A percentile compares a stretch with the other conserved stretches of the same genome.
Conservation (phyloP, 2,888 invertebrate genomes). For the Nysson spinosus region DNA sequence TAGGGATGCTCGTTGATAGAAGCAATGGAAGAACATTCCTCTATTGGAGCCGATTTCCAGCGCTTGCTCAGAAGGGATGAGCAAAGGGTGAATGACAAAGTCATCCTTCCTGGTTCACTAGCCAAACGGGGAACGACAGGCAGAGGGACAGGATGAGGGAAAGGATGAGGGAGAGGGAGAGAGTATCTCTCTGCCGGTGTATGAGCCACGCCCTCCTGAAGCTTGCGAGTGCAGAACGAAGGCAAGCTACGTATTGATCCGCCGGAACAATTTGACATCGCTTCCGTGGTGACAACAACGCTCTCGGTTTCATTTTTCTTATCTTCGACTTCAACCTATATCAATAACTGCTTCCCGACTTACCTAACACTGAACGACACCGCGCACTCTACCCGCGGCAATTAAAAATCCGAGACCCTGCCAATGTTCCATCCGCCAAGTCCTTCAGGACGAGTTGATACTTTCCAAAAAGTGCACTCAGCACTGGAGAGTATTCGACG, state of each 20-base stretch:
- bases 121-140: too few species aligned
- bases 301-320: conserved; percentile 69
- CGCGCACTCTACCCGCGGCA: too few species aligned
- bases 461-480: too few species aligned
- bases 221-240: conserved; percentile 73
- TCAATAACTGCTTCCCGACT: too few species aligned
- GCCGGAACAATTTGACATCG: conserved; percentile 73
- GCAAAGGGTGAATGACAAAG: conserved; percentile 5
- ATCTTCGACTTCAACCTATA: conserved; percentile 20
- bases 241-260: conserved; percentile 76
- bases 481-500: too few species aligned
- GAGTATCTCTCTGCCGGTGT: conserved; percentile 73
- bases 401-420: too few species aligned
- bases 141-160: conserved; percentile 52
- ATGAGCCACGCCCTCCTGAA: conserved; percentile 76
- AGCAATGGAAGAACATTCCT: too few species aligned
- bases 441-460: too few species aligned
- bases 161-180: conserved; percentile 49
- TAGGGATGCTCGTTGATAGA: neutral
- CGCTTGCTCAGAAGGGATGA: conserved; percentile 15
- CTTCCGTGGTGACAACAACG: conserved; percentile 73
- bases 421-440: too few species aligned
- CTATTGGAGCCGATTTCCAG: too few species aligned
- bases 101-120: too few species aligned
- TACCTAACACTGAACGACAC: too few species aligned